Evolutionary conservation across 1,140 invertebrate genomes (phyloP).

Genomic region (Scylla paramamosain): DNA sequence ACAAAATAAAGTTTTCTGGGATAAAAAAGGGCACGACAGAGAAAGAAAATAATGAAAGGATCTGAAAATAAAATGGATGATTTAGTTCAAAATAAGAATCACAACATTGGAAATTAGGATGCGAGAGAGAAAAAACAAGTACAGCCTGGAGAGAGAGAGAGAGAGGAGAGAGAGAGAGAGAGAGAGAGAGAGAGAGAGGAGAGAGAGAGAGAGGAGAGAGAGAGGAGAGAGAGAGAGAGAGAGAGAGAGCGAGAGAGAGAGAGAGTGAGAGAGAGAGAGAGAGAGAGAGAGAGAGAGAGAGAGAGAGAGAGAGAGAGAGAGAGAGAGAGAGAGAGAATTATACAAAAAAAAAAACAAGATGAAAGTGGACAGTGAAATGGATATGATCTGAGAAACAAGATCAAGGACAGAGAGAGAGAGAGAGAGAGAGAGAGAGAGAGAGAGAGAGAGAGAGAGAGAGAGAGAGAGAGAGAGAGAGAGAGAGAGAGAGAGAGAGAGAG

Average conservation of each 20-base stretch:
- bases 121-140: too few species aligned
- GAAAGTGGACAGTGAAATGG: background rate
- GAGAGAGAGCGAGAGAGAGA: background rate
- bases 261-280: background rate
- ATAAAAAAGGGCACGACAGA: background rate
- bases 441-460: too few species aligned
- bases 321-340: background rate
- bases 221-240: background rate
- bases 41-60: background rate
- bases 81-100: too few species aligned
- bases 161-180: background rate
- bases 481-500: too few species aligned
- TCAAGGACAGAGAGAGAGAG: too few species aligned
- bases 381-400: too few species aligned
- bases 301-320: background rate
- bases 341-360: background rate
- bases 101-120: too few species aligned
- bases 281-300: background rate
- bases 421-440: too few species aligned
- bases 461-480: too few species aligned
- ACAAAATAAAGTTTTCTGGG: background rate
- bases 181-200: background rate
- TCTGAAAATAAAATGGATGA: background rate
- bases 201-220: background rate
- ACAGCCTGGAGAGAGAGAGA: background rate